These are phyloP conservation scores for Nasonia oneida DNA, from an alignment of 2,888 invertebrate species.

Conservation along the genomic window DNA sequence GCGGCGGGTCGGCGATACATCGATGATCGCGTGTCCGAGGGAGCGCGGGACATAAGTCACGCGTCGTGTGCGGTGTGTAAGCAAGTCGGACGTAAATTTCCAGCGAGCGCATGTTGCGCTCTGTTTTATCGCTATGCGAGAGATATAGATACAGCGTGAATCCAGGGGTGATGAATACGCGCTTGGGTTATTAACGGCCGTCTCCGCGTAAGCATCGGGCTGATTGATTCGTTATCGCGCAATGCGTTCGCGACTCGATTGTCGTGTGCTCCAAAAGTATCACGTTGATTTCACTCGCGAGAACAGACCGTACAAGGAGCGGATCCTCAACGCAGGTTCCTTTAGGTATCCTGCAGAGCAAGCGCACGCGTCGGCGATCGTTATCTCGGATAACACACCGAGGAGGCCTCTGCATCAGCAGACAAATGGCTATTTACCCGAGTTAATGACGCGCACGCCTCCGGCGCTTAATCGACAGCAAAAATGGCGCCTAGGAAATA, in stretches of 20 bases:
- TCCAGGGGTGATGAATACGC: background rate
- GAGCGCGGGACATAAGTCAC: conserved; percentile 34
- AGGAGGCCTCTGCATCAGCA: background rate
- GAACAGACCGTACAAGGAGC: background rate
- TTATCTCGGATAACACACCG: background rate
- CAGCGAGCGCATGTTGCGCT: background rate
- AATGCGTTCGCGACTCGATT: background rate
- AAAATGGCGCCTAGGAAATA: conserved; percentile 1
- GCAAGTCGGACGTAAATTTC: conserved; percentile 1
- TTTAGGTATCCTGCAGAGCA: background rate
- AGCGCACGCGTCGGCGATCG: conserved; percentile 1
- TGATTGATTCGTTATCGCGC: background rate
- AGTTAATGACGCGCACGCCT: conserved; percentile 44
- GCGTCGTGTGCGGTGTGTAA: background rate
- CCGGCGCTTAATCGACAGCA: conserved; percentile 25
- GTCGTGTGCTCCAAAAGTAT: background rate
- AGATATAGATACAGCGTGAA: background rate
- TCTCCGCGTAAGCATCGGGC: background rate
- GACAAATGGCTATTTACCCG: conserved; percentile 51
- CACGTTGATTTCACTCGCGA: background rate
- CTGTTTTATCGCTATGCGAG: background rate
- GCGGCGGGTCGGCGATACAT: background rate
- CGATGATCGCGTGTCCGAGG: background rate
- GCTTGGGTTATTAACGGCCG: background rate
- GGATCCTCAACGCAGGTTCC: background rate